Base-by-base conservation (phyloP, 1,140 invertebrate genomes). In the Anastrepha ludens region DNA sequence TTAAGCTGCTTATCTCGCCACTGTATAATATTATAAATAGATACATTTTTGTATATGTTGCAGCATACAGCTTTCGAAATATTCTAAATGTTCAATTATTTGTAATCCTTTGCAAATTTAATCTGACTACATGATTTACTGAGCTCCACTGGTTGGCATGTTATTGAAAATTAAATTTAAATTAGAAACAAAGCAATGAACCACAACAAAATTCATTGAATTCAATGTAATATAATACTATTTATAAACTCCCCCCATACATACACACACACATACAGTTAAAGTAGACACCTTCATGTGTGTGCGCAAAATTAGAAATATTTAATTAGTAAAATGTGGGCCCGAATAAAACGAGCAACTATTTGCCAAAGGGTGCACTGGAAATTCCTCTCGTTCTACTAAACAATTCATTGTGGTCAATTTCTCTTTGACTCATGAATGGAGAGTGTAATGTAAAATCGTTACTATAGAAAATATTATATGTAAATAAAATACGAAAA, bases 111-210 rank as follows among this genome's bases (percentile, higher is more conserved):
- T 50, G 47, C 44, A 81, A 81, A 81, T 81, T 81, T 55, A 81
- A 81, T 81, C 74, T 29, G 74, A 81, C 74, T 81, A 81, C 17
- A 55, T 81, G 74, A 81, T 81, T 81, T 81, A 81, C 74, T 55
- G 55, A 55, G 74, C 74, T 29, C 44, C n/a, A 20, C n/a, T 55
- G 47, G 74, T 55, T 41, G 74, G 74, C 74, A 29, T 55, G 44
- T 55, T 55, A 55, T n/a, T 81, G 47, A 58, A 81, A 81, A 81
- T 81, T 81, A 81, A 81, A 81, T 81, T 81, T 81, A 29, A 81
- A 81, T 81, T 81, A 29, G 17, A 81, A 81, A 20, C 44, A 81
- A 81, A 55, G 74, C 47, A 13, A 55, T 55, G 39, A n/a, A 81
- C 74, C 74, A 50, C 74, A 81, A 55, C n/a, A 11, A 55, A 81